Evolutionary conservation across 2,113 vertebrate species (phyloP).

Genomic region (Seriola rivoliana): DNA sequence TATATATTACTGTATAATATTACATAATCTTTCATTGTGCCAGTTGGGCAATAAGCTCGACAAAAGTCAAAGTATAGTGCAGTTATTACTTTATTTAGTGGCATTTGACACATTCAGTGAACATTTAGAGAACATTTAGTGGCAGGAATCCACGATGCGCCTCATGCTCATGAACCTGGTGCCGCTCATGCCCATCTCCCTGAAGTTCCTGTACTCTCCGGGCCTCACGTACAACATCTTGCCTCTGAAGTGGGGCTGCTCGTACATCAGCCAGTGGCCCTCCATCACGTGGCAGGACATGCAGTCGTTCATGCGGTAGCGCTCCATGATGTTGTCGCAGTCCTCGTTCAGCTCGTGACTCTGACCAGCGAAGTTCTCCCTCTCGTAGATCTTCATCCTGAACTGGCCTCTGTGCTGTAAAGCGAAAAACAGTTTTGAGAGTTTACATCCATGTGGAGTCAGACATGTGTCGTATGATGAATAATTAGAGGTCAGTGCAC

Average conservation of each 20-base stretch:
- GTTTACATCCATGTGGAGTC: background rate
- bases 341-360: constrained; percentile 64
- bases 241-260: constrained; percentile 81
- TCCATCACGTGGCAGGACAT: constrained; percentile 82
- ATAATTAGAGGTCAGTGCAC: background rate
- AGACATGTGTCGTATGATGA: background rate
- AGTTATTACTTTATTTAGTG: constrained; percentile 43
- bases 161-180: constrained; percentile 76
- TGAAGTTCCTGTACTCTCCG: constrained; percentile 80
- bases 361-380: constrained; percentile 70
- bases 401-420: constrained; percentile 60
- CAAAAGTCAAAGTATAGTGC: constrained; percentile 14
- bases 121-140: constrained; percentile 53
- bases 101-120: constrained; percentile 9
- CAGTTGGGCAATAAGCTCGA: background rate
- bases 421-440: background rate
- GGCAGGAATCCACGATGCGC: constrained; percentile 78
- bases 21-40: background rate
- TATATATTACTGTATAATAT: no score
- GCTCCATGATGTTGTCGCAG: constrained; percentile 68
- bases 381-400: constrained; percentile 75
- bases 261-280: constrained; percentile 85
- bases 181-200: constrained; percentile 66
- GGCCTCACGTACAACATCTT: constrained; percentile 77
- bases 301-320: constrained; percentile 64